Conservation (phyloP, 2,797 vertebrate species). For the Knipowitschia caucasica region DNA sequence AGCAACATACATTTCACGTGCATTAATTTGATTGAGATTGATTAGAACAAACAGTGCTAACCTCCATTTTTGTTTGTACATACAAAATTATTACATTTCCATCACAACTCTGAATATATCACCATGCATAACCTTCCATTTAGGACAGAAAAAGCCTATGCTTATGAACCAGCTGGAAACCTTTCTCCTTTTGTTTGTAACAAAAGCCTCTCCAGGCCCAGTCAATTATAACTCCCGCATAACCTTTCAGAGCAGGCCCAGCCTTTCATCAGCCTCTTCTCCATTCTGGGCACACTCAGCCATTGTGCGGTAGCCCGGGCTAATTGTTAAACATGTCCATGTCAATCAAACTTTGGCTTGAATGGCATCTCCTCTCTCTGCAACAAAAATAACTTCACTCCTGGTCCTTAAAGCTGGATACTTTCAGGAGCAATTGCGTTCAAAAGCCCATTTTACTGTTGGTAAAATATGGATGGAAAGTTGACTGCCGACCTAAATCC, state of each 20-base stretch:
- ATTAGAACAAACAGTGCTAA: too few species aligned
- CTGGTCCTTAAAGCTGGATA: conserved; percentile 24
- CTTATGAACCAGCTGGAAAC: conserved; percentile 19
- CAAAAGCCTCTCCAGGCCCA: conserved; percentile 22
- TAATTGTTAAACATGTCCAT: conserved; percentile 74
- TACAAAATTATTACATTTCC: background rate
- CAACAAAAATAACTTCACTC: conserved; percentile 42
- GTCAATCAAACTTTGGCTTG: conserved; percentile 68
- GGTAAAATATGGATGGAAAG: conserved; percentile 50
- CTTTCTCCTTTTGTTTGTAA: conserved; percentile 16
- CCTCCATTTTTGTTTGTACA: too few species aligned
- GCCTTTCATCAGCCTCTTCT: conserved; percentile 52
- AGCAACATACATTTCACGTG: too few species aligned
- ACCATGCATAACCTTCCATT: conserved; percentile 26
- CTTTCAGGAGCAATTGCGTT: conserved; percentile 52
- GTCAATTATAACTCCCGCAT: conserved; percentile 57
- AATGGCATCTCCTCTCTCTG: conserved; percentile 48
- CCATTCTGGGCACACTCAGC: conserved; percentile 39
- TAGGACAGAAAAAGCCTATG: conserved; percentile 20
- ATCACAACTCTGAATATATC: background rate
- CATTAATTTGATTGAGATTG: too few species aligned
- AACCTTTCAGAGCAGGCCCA: conserved; percentile 46
- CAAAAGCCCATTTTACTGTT: conserved; percentile 55
- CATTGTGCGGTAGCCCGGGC: conserved; percentile 40
- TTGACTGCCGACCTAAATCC: conserved; percentile 40